Percentiles rank a stretch among this genome's conserved stretches.
Conservation (phyloP, 2,797 vertebrate genomes). For the Cynodonichthys magdalenae region DNA sequence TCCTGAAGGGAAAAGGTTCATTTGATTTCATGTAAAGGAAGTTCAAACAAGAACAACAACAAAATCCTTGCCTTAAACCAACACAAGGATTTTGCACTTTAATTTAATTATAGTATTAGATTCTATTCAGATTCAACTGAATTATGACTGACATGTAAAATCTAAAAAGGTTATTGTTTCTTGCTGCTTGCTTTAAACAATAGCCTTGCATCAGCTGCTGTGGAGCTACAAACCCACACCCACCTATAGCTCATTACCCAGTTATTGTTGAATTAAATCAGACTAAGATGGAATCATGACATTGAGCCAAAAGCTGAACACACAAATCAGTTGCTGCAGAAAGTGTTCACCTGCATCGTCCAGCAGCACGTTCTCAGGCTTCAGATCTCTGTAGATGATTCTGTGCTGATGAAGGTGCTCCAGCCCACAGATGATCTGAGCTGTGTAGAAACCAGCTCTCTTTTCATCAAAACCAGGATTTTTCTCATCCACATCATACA, state of each 20-base stretch:
- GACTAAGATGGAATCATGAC: neutral
- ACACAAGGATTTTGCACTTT: neutral
- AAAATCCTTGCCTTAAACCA: neutral
- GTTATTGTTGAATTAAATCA: neutral
- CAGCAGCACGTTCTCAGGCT: conserved; percentile 82
- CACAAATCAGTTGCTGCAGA: neutral
- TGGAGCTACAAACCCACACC: neutral
- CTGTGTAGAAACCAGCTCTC: conserved; percentile 78
- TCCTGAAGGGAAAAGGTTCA: conserved; percentile 57
- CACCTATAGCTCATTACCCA: neutral
- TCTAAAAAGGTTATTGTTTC: neutral
- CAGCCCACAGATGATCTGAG: conserved; percentile 83
- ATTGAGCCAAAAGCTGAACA: neutral
- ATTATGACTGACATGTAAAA: neutral
- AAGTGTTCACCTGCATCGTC: conserved; percentile 77
- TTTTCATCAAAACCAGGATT: conserved; percentile 81
- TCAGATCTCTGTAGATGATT: conserved; percentile 84
- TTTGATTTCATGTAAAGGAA: conserved; percentile 6
- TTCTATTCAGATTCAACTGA: neutral
- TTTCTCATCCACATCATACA: conserved; percentile 84
- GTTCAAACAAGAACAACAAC: neutral
- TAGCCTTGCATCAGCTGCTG: neutral
- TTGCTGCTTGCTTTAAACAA: neutral
- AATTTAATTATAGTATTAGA: neutral
- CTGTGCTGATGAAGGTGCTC: conserved; percentile 85